These are phyloP conservation scores for Prunella strophiata DNA, from an alignment of 2,797 vertebrate genomes.

Conservation along the genomic window DNA sequence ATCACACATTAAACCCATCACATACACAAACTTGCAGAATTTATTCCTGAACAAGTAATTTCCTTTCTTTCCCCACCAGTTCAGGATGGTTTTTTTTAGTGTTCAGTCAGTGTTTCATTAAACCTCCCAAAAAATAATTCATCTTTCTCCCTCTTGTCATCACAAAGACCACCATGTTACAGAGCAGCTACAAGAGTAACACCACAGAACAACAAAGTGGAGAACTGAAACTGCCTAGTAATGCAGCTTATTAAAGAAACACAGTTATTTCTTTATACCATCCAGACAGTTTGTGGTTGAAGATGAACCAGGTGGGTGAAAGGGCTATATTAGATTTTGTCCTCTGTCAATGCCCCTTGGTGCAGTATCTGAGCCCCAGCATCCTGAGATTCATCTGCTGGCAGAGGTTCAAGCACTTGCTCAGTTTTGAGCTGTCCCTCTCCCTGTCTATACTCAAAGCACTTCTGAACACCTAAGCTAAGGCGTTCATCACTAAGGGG, in stretches of 20 bases:
- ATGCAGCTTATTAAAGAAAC: neutral
- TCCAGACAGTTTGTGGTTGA: neutral
- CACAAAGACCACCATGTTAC: neutral
- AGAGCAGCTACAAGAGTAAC: neutral
- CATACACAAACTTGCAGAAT: neutral
- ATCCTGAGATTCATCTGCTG: neutral
- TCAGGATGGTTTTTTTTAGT: rapidly evolving
- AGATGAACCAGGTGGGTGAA: neutral
- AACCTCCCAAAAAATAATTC: neutral
- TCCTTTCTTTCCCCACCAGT: neutral
- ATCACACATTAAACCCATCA: neutral
- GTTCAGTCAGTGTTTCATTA: neutral
- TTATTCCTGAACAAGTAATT: neutral
- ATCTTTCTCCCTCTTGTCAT: neutral
- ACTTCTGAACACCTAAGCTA: neutral
- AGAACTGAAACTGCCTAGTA: neutral
- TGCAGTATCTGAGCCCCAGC: neutral
- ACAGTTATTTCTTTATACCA: neutral
- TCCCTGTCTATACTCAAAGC: neutral
- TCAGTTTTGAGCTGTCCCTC: neutral
- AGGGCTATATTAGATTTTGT: neutral
- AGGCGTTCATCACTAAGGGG: neutral
- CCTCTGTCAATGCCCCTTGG: neutral
- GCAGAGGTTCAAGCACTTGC: neutral
- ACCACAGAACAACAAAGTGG: neutral